phyloP scores from a whole-genome alignment of 2,797 vertebrate genomes.

The Sylvilagus floridanus region DNA sequence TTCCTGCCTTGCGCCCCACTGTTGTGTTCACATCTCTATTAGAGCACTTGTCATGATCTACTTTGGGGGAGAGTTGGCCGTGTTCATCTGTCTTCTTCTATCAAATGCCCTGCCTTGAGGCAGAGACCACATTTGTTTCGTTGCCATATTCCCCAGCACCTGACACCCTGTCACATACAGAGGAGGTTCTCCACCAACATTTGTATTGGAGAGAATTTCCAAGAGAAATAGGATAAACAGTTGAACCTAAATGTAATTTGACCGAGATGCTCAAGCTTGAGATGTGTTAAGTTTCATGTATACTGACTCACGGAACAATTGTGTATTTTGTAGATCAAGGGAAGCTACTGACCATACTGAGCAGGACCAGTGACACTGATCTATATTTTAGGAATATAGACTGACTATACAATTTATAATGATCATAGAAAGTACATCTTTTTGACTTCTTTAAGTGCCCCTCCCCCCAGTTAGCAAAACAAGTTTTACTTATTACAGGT shows the following conservation, averaged over 20 bases:
- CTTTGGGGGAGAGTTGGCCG: background rate
- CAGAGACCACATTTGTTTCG: background rate
- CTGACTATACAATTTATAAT: conserved; percentile 39
- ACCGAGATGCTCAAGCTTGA: conserved; percentile 9
- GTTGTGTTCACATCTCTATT: background rate
- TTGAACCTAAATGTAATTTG: background rate
- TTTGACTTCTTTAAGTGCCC: conserved; percentile 5
- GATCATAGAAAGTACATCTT: conserved; percentile 31
- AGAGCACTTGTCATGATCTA: background rate
- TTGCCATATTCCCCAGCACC: background rate
- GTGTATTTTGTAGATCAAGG: background rate
- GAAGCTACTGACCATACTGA: background rate
- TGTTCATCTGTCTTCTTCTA: background rate
- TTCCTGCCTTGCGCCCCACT: background rate
- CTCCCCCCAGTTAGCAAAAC: conserved; percentile 47
- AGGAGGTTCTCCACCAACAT: background rate
- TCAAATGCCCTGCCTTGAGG: background rate
- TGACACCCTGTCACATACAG: background rate
- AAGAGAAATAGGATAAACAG: background rate
- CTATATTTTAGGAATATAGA: conserved; percentile 33
- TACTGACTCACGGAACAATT: conserved; percentile 35
- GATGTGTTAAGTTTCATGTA: background rate
- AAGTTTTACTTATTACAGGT: conserved; percentile 49
- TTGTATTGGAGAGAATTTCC: background rate
- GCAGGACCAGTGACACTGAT: background rate